Percentiles rank a stretch among this genome's conserved stretches.
These are phyloP conservation scores for Malurus cyaneus DNA, from an alignment of 2,113 vertebrate species.

Conservation along the genomic window DNA sequence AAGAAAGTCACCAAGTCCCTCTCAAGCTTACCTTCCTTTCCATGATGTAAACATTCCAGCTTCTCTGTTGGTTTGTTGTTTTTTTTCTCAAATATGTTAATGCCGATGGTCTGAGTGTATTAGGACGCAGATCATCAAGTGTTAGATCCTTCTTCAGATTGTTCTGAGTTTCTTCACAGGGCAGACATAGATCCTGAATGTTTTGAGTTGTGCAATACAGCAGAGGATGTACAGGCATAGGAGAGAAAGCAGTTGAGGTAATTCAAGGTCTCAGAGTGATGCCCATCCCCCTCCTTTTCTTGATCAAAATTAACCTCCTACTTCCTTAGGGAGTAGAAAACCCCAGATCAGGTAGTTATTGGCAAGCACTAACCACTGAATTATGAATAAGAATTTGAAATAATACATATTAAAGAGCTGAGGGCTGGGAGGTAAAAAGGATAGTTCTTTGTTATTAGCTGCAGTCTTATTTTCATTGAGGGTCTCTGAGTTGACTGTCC, in stretches of 20 bases:
- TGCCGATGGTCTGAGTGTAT: not conserved
- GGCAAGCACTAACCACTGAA: not conserved
- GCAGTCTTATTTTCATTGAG: not conserved
- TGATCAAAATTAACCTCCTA: slow-evolving; percentile 19
- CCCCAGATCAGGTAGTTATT: not conserved
- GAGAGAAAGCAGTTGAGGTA: not conserved
- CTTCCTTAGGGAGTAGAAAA: slow-evolving; percentile 1
- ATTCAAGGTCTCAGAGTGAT: not conserved
- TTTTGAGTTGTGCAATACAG: not conserved
- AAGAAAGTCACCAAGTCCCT: not conserved
- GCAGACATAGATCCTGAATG: not conserved
- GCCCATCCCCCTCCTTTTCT: not conserved
- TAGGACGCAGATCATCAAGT: not conserved
- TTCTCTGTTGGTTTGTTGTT: not conserved
- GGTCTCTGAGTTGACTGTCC: not conserved
- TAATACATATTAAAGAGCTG: not conserved
- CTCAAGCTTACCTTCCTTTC: not conserved
- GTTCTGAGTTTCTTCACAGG: not conserved
- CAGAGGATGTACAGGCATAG: not conserved
- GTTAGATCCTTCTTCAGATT: not conserved
- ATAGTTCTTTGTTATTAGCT: slow-evolving; percentile 6
- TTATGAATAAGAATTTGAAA: slow-evolving; percentile 18
- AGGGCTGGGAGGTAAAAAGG: not conserved
- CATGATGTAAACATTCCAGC: not conserved
- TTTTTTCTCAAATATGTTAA: not conserved